phyloP scores from a whole-genome alignment of 2,888 invertebrate genomes.

The Aelia acuminata region DNA sequence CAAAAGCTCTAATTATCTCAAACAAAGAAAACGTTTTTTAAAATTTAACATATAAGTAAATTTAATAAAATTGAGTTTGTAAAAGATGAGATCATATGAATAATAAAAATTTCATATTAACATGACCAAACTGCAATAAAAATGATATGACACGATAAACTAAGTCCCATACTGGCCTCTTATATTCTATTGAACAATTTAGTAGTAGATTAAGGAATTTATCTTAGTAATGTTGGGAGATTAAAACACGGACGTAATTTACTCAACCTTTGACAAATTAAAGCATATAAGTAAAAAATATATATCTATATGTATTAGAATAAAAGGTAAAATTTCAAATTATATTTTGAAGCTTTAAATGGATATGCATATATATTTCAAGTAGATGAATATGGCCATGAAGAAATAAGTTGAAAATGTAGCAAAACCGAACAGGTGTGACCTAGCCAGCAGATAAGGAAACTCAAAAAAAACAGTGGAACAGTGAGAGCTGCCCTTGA shows the following conservation, averaged over 20 bases:
- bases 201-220: too few species aligned
- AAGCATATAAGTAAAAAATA: neutral
- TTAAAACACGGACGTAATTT: neutral
- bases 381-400: neutral
- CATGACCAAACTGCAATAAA: too few species aligned
- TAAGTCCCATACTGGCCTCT: too few species aligned
- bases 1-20: too few species aligned
- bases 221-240: neutral
- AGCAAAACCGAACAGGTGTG: slow-evolving; percentile 45
- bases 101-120: too few species aligned
- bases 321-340: neutral
- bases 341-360: neutral
- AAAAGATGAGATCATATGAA: too few species aligned
- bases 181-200: too few species aligned
- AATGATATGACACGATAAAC: too few species aligned
- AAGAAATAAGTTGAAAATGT: neutral
- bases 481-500: slow-evolving; percentile 47
- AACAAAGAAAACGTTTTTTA: too few species aligned
- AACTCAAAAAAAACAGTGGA: slow-evolving; percentile 44
- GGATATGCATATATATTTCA: neutral
- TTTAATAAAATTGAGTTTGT: too few species aligned
- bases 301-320: neutral
- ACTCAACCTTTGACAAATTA: neutral
- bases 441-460: slow-evolving; percentile 46
- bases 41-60: too few species aligned